Percentiles rank a stretch among this genome's conserved stretches.
Conservation (phyloP, 2,797 vertebrate species). For the Etheostoma nigrum region DNA sequence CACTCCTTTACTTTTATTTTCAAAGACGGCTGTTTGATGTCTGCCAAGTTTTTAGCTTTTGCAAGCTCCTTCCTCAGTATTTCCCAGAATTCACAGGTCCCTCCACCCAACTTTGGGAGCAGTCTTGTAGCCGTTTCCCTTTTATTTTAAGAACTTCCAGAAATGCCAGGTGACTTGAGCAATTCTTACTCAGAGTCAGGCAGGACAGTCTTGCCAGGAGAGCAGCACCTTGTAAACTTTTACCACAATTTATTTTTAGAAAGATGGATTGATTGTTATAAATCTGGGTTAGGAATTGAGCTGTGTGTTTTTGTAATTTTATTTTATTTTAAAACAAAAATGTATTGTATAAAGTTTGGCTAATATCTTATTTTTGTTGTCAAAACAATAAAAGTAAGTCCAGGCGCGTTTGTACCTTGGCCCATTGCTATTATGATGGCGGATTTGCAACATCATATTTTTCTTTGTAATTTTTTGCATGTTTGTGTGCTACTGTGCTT, state of each 20-base stretch:
- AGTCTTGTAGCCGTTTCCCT: conserved; percentile 11
- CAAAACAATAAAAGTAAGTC: not conserved
- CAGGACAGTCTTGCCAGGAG: conserved; percentile 6
- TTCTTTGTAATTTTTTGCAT: too few relatives aligned
- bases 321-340: not conserved
- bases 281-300: not conserved
- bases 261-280: not conserved
- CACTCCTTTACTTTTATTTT: conserved; percentile 22
- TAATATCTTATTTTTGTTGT: not conserved
- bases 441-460: too few relatives aligned
- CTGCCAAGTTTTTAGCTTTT: conserved; percentile 1
- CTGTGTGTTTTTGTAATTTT: not conserved
- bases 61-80: not conserved
- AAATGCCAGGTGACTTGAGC: conserved; percentile 6
- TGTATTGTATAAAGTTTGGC: not conserved
- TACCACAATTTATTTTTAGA: not conserved
- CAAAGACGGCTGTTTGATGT: conserved; percentile 18
- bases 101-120: conserved; percentile 3
- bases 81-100: conserved; percentile 35
- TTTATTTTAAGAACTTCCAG: conserved; percentile 30
- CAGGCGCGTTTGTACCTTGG: too few relatives aligned
- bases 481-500: too few relatives aligned
- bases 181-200: conserved; percentile 3
- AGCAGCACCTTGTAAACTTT: conserved; percentile 10
- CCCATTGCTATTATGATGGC: too few relatives aligned